Evolutionary conservation across 2,888 invertebrate species (phyloP), one percentile per base, ranked within the genome.

Genomic region (Cantharis lateralis): DNA sequence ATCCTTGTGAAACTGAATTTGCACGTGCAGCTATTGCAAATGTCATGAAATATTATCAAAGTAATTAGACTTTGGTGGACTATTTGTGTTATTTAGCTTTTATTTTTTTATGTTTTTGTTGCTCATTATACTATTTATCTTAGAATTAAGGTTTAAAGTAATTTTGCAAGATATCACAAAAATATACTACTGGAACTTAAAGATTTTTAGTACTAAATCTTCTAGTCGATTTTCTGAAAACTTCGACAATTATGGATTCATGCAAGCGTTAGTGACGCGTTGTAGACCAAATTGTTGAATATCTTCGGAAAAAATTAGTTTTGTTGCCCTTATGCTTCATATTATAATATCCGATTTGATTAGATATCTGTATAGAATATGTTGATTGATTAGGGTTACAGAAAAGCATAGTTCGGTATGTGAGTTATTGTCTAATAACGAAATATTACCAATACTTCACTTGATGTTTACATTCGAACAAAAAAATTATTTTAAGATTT

Each of bases 1-100:
- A 93, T 84, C 95, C 95, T 0, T 96, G 95, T 85, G 91, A 92
- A 7, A 90, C 90, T 13, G 89, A 90, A 9, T 91, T 93, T 73
- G 89, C 91, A 0, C 82, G 89, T 61, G 91, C 91, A 0, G 94
- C 94, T 11, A 85, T 92, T 24, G 88, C 87, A 15, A 89, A 90
- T 1, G 91, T 88, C 26, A 80, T 87, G 63, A 84, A 87, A 16
- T 88, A 87, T 79, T 88, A 87, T 78, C 79, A 77, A 62, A 78
- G 75, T 48, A 72, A 72, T n/a, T 68, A 26, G 69, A 69, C n/a
- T 20, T 20, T 1, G 48, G 7, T n/a, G 0, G n/a, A n/a, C 48
- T 48, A n/a, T 48, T 7, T 13, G 13, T n/a, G 32, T 5, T n/a
- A 10, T 32, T 48, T 48, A 48, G 2, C 48, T 48, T 48, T n/a